phyloP scores from a whole-genome alignment of 2,888 invertebrate species.

The Phragmatobia fuliginosa region DNA sequence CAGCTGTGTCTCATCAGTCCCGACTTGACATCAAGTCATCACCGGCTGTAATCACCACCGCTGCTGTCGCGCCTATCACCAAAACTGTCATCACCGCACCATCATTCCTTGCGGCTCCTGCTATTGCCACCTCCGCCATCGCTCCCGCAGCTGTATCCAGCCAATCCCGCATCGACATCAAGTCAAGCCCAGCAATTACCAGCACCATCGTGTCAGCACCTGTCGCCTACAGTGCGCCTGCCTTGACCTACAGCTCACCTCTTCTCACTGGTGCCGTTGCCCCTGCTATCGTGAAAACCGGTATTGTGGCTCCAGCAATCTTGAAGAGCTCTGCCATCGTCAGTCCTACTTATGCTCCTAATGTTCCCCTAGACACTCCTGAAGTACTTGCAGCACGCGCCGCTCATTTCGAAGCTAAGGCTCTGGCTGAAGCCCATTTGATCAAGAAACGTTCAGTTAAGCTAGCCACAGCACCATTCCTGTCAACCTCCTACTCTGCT shows the following conservation, averaged over 20 bases:
- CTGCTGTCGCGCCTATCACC: slow-evolving; percentile 51
- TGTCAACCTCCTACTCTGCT: slow-evolving; percentile 50
- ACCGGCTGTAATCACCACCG: slow-evolving; percentile 63
- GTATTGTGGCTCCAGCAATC: slow-evolving; percentile 1
- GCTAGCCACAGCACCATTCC: slow-evolving; percentile 49
- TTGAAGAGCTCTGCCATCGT: slow-evolving; percentile 61
- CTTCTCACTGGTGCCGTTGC: slow-evolving; percentile 25
- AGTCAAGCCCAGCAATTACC: slow-evolving; percentile 72
- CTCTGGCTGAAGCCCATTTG: slow-evolving; percentile 74
- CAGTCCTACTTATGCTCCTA: slow-evolving; percentile 74
- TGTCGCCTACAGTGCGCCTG: slow-evolving; percentile 61
- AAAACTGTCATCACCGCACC: slow-evolving; percentile 50
- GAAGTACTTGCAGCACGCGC: slow-evolving; percentile 82
- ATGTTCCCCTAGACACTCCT: slow-evolving; percentile 82
- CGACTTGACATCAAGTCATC: slow-evolving; percentile 69
- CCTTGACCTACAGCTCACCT: slow-evolving; percentile 42
- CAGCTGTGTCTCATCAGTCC: slow-evolving; percentile 62
- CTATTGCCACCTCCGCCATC: slow-evolving; percentile 47
- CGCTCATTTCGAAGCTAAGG: slow-evolving; percentile 80
- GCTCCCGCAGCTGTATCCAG: slow-evolving; percentile 70
- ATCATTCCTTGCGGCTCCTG: slow-evolving; percentile 50
- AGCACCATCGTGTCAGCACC: slow-evolving; percentile 62
- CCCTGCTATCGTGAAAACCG: slow-evolving; percentile 36
- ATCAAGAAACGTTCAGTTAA: slow-evolving; percentile 72
- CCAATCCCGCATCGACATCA: slow-evolving; percentile 74